Percentiles rank a stretch among this genome's conserved stretches.
These are phyloP conservation scores for Branchellion lobata DNA, from an alignment of 2,888 invertebrate genomes.

Conservation along the genomic window DNA sequence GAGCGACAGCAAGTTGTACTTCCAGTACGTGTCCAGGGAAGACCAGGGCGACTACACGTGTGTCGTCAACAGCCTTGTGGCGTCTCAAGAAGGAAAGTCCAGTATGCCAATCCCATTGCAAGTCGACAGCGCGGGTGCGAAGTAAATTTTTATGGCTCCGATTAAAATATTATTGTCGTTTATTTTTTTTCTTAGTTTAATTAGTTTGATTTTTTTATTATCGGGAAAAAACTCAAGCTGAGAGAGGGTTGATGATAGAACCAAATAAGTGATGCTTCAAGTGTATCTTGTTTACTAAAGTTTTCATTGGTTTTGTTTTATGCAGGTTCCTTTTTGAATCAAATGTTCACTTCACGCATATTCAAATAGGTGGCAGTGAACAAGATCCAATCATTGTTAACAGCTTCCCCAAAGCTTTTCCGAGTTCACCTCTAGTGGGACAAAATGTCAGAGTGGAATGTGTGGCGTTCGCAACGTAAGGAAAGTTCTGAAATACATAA, in stretches of 20 bases:
- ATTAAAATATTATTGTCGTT: background rate
- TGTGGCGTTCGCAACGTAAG: slow-evolving; percentile 88
- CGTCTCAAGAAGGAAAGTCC: slow-evolving; percentile 53
- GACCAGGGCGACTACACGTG: slow-evolving; percentile 57
- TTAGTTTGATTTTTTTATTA: background rate
- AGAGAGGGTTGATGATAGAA: too few species aligned
- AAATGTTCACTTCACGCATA: too few species aligned
- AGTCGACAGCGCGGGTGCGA: slow-evolving; percentile 55
- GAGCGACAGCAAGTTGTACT: slow-evolving; percentile 87
- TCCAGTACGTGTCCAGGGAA: slow-evolving; percentile 85
- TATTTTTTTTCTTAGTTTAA: background rate
- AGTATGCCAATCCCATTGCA: slow-evolving; percentile 56
- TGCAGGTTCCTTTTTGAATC: too few species aligned
- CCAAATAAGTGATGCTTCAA: too few species aligned
- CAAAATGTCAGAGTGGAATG: slow-evolving; percentile 89
- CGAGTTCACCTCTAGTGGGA: slow-evolving; percentile 85
- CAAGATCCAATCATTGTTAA: slow-evolving; percentile 76
- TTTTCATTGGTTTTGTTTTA: too few species aligned
- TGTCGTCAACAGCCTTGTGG: slow-evolving; percentile 49
- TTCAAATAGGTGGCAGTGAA: slow-evolving; percentile 49
- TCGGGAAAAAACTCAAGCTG: too few species aligned
- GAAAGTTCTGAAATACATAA: too few species aligned
- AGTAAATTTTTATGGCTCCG: too few species aligned
- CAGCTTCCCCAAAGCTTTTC: slow-evolving; percentile 91
- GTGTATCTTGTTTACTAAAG: too few species aligned